These are phyloP conservation scores for Fukomys damarensis DNA, from an alignment of 2,113 vertebrate species.

Conservation along the genomic window DNA sequence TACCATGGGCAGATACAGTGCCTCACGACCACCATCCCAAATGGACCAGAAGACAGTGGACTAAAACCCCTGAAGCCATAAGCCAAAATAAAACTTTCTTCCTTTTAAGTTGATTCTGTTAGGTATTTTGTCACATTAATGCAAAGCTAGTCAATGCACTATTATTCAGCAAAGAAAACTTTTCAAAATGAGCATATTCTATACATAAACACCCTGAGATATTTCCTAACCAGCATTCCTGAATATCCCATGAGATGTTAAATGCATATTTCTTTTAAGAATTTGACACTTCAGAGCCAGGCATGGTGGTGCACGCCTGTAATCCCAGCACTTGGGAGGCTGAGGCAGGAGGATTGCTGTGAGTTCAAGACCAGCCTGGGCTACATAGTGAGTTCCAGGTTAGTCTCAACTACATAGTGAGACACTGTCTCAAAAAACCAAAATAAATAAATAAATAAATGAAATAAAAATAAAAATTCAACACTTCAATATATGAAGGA, in stretches of 20 bases:
- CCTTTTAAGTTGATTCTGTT: not conserved
- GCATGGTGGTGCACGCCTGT: no score
- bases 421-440: no score
- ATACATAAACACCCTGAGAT: not conserved
- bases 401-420: no score
- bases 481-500: not conserved
- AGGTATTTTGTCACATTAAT: not conserved
- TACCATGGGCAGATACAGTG: not conserved
- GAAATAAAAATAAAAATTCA: no score
- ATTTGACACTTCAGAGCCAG: no score
- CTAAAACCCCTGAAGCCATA: not conserved
- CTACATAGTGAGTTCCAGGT: no score
- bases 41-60: not conserved
- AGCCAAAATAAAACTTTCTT: not conserved
- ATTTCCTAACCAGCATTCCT: not conserved
- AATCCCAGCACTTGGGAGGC: no score
- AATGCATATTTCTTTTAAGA: not conserved
- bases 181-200: not conserved
- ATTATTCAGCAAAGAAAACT: not conserved
- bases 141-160: not conserved
- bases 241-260: not conserved
- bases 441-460: no score
- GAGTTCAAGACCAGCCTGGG: no score
- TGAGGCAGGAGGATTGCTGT: no score
- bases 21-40: not conserved